A percentile compares a stretch with the other conserved stretches of the same genome.
These are phyloP conservation scores for Oreortyx pictus DNA, from an alignment of 2,797 vertebrate genomes.

Conservation along the genomic window DNA sequence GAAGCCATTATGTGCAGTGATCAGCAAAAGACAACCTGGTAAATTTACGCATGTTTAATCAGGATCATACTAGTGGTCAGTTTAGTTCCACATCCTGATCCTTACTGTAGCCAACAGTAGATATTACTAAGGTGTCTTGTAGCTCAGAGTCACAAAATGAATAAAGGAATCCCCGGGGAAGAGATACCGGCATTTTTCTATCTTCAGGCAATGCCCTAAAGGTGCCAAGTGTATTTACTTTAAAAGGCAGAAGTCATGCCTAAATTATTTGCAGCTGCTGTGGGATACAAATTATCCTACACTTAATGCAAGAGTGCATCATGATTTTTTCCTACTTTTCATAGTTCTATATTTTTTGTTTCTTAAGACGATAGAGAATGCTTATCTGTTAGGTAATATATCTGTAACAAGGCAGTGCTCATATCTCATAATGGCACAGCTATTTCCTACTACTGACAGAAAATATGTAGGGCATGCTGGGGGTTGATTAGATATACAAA, in stretches of 20 bases:
- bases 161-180: background rate
- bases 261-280: background rate
- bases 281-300: background rate
- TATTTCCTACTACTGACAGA: slow-evolving; percentile 54
- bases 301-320: background rate
- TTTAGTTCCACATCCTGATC: background rate
- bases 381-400: slow-evolving; percentile 5
- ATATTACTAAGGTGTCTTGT: background rate
- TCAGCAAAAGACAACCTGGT: background rate
- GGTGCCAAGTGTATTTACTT: background rate
- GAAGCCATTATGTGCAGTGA: background rate
- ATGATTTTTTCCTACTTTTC: background rate
- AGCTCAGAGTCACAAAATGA: background rate
- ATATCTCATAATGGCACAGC: background rate
- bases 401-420: slow-evolving; percentile 24
- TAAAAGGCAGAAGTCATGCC: background rate
- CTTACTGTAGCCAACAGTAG: background rate
- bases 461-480: slow-evolving; percentile 49
- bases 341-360: background rate
- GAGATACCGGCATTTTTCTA: background rate
- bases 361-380: background rate
- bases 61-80: background rate
- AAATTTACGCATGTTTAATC: background rate
- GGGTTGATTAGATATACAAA: slow-evolving; percentile 41
- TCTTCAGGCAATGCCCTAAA: background rate